Percentiles rank a stretch among this genome's conserved stretches.
Evolutionary conservation across 2,888 invertebrate genomes (phyloP).

Genomic region (Cremastobaeus sp.): DNA sequence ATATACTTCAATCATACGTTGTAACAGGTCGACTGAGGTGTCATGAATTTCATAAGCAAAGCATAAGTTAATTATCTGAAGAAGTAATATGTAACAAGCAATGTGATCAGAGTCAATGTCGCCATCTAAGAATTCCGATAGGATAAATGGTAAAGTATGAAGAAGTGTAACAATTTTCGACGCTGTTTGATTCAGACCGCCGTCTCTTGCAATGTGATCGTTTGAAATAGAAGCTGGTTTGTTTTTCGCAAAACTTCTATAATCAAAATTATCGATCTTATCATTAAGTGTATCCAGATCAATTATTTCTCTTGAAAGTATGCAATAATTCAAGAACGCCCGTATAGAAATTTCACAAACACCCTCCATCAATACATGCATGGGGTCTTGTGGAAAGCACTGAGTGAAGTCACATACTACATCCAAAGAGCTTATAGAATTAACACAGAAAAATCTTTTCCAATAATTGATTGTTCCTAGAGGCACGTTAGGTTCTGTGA

Average conservation of each 20-base stretch:
- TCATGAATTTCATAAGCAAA: conserved; percentile 28
- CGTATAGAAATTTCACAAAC: conserved; percentile 15
- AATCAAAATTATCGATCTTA: conserved; percentile 9
- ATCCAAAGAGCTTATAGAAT: neutral
- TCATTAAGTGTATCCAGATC: conserved; percentile 8
- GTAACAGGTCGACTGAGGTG: conserved; percentile 7
- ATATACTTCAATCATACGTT: conserved; percentile 14
- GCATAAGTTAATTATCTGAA: conserved; percentile 24
- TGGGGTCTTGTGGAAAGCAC: conserved; percentile 16
- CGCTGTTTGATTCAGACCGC: conserved; percentile 18
- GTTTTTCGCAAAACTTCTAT: conserved; percentile 2
- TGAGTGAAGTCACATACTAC: conserved; percentile 7
- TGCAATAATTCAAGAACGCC: conserved; percentile 1
- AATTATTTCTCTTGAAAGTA: conserved; percentile 1
- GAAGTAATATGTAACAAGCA: conserved; percentile 12
- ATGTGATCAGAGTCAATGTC: conserved; percentile 3
- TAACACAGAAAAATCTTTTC: conserved; percentile 13
- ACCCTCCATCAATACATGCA: conserved; percentile 19
- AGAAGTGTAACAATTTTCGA: conserved; percentile 13
- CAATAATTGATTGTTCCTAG: conserved; percentile 6
- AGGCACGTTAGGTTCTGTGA: conserved; percentile 4
- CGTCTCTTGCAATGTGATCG: conserved; percentile 9
- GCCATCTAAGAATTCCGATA: neutral
- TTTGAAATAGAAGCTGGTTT: conserved; percentile 1
- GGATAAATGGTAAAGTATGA: conserved; percentile 19